These are phyloP conservation scores for Anorthoa munda DNA, from an alignment of 2,888 invertebrate species.

Conservation along the genomic window DNA sequence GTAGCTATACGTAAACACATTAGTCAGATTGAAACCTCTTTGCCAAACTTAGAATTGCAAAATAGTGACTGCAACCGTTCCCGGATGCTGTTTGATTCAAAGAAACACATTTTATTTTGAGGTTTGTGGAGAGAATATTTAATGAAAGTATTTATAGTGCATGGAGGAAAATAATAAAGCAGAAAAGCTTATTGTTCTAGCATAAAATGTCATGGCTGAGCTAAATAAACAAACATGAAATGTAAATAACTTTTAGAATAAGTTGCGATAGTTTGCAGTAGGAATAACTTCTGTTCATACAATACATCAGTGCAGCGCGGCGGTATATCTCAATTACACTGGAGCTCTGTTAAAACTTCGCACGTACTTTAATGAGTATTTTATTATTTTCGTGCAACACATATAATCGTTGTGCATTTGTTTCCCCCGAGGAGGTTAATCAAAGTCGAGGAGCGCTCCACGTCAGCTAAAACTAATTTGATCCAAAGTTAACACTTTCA, in stretches of 20 bases:
- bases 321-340: constrained; percentile 53
- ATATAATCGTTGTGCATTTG: constrained; percentile 73
- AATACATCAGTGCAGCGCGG: constrained; percentile 1
- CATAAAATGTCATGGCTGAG: neutral
- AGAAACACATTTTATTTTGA: constrained; percentile 77
- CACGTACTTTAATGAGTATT: constrained; percentile 45
- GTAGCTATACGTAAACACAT: constrained; percentile 81
- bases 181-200: neutral
- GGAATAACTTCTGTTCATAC: constrained; percentile 15
- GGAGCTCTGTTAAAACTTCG: constrained; percentile 45
- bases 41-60: constrained; percentile 88
- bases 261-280: constrained; percentile 17
- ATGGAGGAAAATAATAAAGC: neutral
- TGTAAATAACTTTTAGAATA: neutral
- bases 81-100: constrained; percentile 83
- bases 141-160: constrained; percentile 30
- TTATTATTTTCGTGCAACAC: constrained; percentile 42
- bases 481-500: constrained; percentile 83
- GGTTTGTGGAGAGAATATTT: constrained; percentile 67
- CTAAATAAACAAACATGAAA: constrained; percentile 14
- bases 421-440: constrained; percentile 82
- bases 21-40: constrained; percentile 89
- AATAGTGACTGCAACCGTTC: constrained; percentile 84
- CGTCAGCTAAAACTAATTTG: constrained; percentile 86
- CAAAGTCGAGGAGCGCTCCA: constrained; percentile 80